phyloP scores from a whole-genome alignment of 2,888 invertebrate species.

The Perizoma affinitatum region DNA sequence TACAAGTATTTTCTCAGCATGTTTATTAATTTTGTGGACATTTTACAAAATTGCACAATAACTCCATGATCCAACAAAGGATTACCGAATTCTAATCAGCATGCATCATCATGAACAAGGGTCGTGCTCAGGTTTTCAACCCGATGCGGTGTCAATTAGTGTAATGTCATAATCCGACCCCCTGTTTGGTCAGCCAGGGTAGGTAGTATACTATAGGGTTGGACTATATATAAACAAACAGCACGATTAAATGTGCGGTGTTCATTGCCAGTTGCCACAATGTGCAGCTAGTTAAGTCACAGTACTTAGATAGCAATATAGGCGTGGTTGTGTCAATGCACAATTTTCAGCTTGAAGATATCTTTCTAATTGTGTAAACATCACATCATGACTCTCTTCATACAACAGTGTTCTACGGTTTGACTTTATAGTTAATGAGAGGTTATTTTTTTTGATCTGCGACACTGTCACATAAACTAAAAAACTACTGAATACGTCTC shows the following conservation, averaged over 20 bases:
- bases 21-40: slow-evolving; percentile 6
- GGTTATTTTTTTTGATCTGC: no score
- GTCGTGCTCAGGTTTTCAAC: slow-evolving; percentile 59
- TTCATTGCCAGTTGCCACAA: slow-evolving; percentile 27
- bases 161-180: slow-evolving; percentile 73
- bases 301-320: no score
- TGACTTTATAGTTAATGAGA: no score
- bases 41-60: slow-evolving; percentile 24
- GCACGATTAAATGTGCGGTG: slow-evolving; percentile 55
- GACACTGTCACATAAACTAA: no score
- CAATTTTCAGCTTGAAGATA: no score
- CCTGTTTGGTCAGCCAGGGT: slow-evolving; percentile 53
- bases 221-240: slow-evolving; percentile 55
- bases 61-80: slow-evolving; percentile 33
- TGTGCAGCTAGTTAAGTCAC: slow-evolving; percentile 5
- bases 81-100: slow-evolving; percentile 62
- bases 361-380: no score
- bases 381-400: no score
- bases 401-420: no score
- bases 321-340: no score
- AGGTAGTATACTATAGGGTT: slow-evolving; percentile 38
- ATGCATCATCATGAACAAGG: slow-evolving; percentile 73
- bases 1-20: not conserved
- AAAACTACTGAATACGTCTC: no score
- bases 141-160: slow-evolving; percentile 75